Evolutionary conservation across 2,113 vertebrate species (phyloP).

Genomic region (Mionectes macconnelli): DNA sequence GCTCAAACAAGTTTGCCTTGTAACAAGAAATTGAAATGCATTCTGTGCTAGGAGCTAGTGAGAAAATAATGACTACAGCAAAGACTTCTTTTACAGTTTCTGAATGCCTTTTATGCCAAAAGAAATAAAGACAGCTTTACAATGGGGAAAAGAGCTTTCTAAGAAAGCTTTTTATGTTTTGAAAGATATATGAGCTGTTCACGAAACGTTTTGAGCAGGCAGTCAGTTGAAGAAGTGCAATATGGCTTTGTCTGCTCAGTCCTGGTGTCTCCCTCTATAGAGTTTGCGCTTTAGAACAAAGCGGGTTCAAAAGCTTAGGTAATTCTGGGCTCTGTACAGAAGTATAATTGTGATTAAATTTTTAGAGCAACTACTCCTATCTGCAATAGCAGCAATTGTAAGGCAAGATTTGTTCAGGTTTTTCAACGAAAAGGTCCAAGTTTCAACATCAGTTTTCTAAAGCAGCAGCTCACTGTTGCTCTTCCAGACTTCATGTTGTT

Average conservation of each 20-base stretch:
- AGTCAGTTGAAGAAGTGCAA: neutral
- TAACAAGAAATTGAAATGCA: neutral
- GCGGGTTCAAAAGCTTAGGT: neutral
- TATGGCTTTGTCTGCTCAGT: neutral
- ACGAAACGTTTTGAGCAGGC: neutral
- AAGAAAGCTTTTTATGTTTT: neutral
- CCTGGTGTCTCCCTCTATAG: neutral
- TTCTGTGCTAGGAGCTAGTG: neutral
- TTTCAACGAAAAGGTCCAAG: neutral
- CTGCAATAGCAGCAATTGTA: neutral
- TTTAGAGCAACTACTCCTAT: neutral
- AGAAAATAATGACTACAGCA: constrained; percentile 9
- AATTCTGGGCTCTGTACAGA: neutral
- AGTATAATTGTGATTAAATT: neutral
- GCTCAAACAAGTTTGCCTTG: neutral
- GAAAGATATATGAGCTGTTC: neutral
- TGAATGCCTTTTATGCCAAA: neutral
- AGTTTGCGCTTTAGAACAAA: neutral
- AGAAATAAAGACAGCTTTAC: constrained; percentile 1
- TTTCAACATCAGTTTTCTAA: neutral
- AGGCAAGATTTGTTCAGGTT: neutral
- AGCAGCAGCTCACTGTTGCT: neutral
- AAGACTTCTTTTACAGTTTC: neutral
- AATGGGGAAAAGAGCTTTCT: neutral
- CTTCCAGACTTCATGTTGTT: neutral